phyloP scores from a whole-genome alignment of 2,888 invertebrate genomes.

The Idaea biselata region DNA sequence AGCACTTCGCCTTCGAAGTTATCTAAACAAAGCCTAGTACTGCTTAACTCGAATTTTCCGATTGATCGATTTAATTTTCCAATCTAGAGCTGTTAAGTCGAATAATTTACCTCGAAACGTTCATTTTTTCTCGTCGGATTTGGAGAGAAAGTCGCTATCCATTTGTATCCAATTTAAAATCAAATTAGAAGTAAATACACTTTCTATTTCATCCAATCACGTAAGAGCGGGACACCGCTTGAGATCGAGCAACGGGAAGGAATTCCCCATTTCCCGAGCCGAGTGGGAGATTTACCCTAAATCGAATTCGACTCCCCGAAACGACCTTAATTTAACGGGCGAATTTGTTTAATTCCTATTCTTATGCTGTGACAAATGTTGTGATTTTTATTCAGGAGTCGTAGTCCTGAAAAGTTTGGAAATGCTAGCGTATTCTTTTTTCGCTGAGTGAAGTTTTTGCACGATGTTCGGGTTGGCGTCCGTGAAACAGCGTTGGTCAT shows the following conservation, averaged over 20 bases:
- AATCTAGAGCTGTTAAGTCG: conserved; percentile 49
- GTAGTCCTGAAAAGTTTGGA: conserved; percentile 41
- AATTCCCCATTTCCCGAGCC: conserved; percentile 58
- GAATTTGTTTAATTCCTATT: conserved; percentile 80
- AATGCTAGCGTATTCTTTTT: conserved; percentile 37
- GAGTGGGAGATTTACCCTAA: conserved; percentile 70
- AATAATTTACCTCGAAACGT: conserved; percentile 52
- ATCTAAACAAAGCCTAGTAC: conserved; percentile 15
- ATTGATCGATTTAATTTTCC: conserved; percentile 60
- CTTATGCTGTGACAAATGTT: conserved; percentile 77
- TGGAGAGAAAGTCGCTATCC: conserved; percentile 59
- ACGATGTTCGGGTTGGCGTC: conserved; percentile 12
- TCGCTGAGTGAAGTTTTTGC: conserved; percentile 20
- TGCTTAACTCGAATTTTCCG: conserved; percentile 34
- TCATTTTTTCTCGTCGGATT: conserved; percentile 48
- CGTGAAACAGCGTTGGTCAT: conserved; percentile 16
- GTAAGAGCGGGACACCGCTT: conserved; percentile 54
- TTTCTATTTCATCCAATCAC: conserved; percentile 71
- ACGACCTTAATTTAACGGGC: conserved; percentile 78
- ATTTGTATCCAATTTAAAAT: conserved; percentile 77
- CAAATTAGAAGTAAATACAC: conserved; percentile 76
- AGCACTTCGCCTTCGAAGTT: conserved; percentile 19
- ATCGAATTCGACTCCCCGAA: conserved; percentile 71
- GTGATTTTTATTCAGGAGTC: conserved; percentile 69
- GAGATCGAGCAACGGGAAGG: conserved; percentile 54